phyloP scores from a whole-genome alignment of 2,113 vertebrate species.

The Mesitornis unicolor region DNA sequence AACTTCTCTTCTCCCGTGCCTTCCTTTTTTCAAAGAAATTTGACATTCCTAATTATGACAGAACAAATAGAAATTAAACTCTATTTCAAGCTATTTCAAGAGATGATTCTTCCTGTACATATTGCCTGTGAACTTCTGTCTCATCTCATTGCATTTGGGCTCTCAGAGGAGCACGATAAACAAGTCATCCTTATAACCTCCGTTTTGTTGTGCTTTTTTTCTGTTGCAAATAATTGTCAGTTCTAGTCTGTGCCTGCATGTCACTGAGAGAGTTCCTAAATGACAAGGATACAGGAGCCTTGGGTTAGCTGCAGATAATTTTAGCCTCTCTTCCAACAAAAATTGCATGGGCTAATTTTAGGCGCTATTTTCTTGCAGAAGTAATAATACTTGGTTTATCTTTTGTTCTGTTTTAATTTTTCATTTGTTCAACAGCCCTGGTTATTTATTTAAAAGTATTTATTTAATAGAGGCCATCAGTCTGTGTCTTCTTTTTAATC shows the following conservation, averaged over 20 bases:
- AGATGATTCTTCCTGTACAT: background rate
- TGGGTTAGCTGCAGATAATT: background rate
- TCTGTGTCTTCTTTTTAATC: background rate
- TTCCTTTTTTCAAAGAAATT: background rate
- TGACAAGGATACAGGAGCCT: background rate
- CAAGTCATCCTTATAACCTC: background rate
- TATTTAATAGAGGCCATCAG: background rate
- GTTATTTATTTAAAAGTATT: background rate
- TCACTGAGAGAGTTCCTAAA: background rate
- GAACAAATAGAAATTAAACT: background rate
- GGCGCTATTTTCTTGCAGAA: background rate
- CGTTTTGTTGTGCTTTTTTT: background rate
- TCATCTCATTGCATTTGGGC: background rate
- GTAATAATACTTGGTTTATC: background rate
- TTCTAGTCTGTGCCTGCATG: background rate
- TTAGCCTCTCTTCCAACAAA: background rate
- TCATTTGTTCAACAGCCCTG: background rate
- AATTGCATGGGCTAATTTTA: background rate
- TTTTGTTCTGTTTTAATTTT: background rate
- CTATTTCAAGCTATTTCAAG: background rate
- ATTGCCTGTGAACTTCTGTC: conserved; percentile 3
- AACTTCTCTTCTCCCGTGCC: background rate
- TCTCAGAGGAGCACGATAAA: background rate
- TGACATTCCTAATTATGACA: background rate
- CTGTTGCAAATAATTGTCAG: background rate